Base-by-base conservation (phyloP, 2,797 vertebrate genomes). In the Hypotaenidia philippensis region DNA sequence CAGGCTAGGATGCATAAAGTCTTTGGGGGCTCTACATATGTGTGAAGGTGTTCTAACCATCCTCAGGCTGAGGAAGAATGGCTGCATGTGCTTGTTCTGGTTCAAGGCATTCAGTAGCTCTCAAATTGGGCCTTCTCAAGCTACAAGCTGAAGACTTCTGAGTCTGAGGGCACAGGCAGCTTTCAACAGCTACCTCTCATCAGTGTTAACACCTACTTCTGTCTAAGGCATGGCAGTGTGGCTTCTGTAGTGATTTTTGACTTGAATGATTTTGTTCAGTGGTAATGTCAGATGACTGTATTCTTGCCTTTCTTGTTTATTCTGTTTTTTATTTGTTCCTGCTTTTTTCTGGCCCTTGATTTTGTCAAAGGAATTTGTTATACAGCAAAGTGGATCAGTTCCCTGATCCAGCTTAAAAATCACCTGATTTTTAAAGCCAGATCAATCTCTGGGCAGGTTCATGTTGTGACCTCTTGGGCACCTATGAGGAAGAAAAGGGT, bases 381-480 rank as follows among this genome's bases (percentile, higher is more conserved):
- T 44, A 25, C 7, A 80, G 60, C 41, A 53, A 88, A 93, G 89
- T 76, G 83, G 84, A 81, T 83, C 86, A 85, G 63, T 45, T 31
- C 72, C 68, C 45, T 90, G 83, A 92, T 93, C 50, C 89, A 89
- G 89, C 82, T 94, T 94, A 87, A 87, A 91, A 93, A 84, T 75
- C 65, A 75, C 57, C 85, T 75, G 75, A 87, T 89, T 79, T 40
- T 89, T 74, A 89, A 91, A 94, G 47, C 64, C 81, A 74, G 74
- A 21, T 70, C 78, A 87, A 23, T 32, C 18, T 75, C 41, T 52
- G 57, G 47, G 27, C 22, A 32, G 34, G 17, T 84, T 91, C 34
- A 45, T 20, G 8, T 44, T 21, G 18, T 63, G 66, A 38, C n/a
- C 11, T 75, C 66, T 17, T 82, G 87, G 38, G 47, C 15, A 66